phyloP scores from a whole-genome alignment of 2,797 vertebrate species.

The Agapornis canus region DNA sequence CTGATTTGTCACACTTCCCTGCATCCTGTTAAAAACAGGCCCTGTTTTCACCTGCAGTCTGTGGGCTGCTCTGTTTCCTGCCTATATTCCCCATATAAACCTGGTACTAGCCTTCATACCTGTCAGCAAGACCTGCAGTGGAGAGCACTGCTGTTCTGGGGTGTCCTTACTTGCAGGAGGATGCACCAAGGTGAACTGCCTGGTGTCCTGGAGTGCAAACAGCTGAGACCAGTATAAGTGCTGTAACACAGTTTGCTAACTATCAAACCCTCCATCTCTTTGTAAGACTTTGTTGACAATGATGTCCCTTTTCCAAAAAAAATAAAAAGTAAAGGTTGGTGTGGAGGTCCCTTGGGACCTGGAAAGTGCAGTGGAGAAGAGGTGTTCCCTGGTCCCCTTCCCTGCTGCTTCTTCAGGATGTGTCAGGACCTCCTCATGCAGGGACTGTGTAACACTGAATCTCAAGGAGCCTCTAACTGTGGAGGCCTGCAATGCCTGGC shows the following conservation, averaged over 20 bases:
- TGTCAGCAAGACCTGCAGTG: background rate
- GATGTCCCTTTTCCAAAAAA: background rate
- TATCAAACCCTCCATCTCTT: background rate
- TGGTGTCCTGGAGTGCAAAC: background rate
- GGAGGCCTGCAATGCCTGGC: background rate
- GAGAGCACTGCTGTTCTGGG: background rate
- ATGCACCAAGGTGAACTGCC: background rate
- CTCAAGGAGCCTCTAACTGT: accelerated
- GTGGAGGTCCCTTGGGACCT: background rate
- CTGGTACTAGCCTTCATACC: background rate
- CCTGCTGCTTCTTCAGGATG: background rate
- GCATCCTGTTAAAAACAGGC: background rate
- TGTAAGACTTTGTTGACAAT: background rate
- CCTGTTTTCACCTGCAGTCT: background rate
- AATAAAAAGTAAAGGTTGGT: background rate
- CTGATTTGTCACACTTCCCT: constrained; percentile 40
- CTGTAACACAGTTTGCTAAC: background rate
- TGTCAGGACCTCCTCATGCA: background rate
- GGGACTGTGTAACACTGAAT: background rate
- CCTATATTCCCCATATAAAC: background rate
- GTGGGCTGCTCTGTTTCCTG: background rate
- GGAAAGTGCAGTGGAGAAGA: background rate
- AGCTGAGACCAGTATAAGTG: background rate
- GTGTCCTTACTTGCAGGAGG: background rate
- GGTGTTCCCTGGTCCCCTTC: background rate